phyloP scores from a whole-genome alignment of 2,113 vertebrate species.

The Melanostigma gelatinosum region DNA sequence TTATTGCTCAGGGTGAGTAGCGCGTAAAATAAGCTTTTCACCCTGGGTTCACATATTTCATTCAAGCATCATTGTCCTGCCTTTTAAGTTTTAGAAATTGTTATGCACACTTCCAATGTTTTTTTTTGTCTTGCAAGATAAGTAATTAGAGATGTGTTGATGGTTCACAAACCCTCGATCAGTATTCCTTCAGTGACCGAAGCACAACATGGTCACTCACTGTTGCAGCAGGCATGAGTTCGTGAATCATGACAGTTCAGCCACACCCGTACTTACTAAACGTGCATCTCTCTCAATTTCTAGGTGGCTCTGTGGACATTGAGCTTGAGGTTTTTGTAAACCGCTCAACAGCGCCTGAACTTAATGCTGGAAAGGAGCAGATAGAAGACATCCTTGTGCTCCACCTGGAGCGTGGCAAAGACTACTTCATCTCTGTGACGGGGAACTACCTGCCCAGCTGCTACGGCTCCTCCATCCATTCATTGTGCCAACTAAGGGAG shows the following conservation, averaged over 20 bases:
- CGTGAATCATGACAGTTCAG: not conserved
- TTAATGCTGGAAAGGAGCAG: constrained; percentile 89
- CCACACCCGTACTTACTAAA: not conserved
- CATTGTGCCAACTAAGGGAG: constrained; percentile 88
- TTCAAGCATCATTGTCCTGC: not conserved
- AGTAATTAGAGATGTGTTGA: not conserved
- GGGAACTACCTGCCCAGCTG: constrained; percentile 96
- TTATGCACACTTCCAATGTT: not conserved
- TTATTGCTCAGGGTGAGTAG: constrained; percentile 89
- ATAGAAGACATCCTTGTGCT: constrained; percentile 97
- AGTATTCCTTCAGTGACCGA: not conserved
- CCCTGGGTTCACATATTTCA: not conserved
- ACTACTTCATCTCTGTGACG: constrained; percentile 93
- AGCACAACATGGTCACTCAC: not conserved
- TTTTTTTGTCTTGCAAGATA: not conserved
- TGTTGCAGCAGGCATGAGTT: not conserved
- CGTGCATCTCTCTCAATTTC: constrained; percentile 33
- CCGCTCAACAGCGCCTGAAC: constrained; percentile 88
- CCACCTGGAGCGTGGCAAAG: constrained; percentile 92
- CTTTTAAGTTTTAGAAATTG: constrained; percentile 5
- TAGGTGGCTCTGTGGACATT: constrained; percentile 87
- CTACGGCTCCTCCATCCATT: constrained; percentile 89
- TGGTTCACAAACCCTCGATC: constrained; percentile 8
- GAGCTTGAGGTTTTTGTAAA: constrained; percentile 96
- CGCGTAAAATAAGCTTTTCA: not conserved